Base-by-base conservation (phyloP, 2,888 invertebrate genomes). In the Agrochola circellaris region DNA sequence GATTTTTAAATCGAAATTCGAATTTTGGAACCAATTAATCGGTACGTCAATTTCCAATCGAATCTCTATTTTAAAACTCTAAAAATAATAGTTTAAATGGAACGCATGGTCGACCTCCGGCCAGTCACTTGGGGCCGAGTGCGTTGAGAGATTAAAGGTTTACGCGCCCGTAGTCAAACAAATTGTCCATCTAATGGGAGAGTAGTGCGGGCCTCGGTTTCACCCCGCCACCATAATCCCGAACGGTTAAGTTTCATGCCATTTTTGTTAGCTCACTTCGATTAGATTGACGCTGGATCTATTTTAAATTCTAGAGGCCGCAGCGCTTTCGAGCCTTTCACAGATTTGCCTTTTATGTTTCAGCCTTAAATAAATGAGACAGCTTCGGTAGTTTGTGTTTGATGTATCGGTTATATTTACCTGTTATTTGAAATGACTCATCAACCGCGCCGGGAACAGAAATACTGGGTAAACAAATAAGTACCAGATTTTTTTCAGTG, bases 161-260 rank as follows among this genome's bases (percentile, higher is more conserved):
- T 93, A 92, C 89, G 87, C 89, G 87, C 87, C 91, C 92, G 92
- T 92, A 92, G 92, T 93, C 93, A 94, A 95, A 95, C 93, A 95
- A 95, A 95, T 95, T 93, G 94, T 92, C 91, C 92, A 89, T 92
- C 95, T 95, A 95, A 95, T 94, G 93, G 93, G 89, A 87, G 91
- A 91, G 91, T 92, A 91, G 92, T 90, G 91, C 88, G 88, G 88
- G 86, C 86, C 87, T 85, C 90, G 89, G 90, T 89, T 89, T 86
- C 87, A 77, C 81, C 89, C 90, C 88, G 82, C 91, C 87, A 78
- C 88, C 89, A 88, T 92, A 90, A 92, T 92, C 91, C 90, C 84
- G 67, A 81, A 84, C 88, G 87, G 88, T 90, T 90, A 90, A 90
- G 89, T 87, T 89, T 87, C 89, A 88, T 87, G 79, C 80, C 83